phyloP scores from a whole-genome alignment of 2,113 vertebrate species.

The Microtus richardsoni region DNA sequence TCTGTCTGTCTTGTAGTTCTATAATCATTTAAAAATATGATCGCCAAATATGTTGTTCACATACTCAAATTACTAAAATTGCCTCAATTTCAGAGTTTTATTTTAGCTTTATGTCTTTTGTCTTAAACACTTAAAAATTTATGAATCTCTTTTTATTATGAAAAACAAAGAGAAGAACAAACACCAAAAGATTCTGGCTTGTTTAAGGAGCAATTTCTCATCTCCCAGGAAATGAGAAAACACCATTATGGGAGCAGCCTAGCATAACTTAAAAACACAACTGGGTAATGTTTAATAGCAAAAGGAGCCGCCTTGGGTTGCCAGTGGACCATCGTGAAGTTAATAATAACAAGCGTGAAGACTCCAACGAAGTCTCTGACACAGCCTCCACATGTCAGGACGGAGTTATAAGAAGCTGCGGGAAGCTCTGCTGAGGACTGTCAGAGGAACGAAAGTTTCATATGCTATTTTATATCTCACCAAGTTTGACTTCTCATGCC shows the following conservation, averaged over 20 bases:
- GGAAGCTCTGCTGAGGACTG: neutral
- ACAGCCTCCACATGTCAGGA: neutral
- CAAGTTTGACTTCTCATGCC: neutral
- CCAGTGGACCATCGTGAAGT: neutral
- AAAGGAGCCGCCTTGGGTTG: neutral
- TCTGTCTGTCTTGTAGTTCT: neutral
- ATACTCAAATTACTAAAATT: neutral
- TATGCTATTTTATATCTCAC: neutral
- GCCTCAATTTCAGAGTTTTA: neutral
- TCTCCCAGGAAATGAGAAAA: conserved; percentile 15
- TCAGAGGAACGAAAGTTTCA: neutral
- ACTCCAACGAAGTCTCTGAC: neutral
- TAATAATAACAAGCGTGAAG: neutral
- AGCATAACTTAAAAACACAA: conserved; percentile 15
- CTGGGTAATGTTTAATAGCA: neutral
- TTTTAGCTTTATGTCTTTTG: neutral
- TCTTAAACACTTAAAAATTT: neutral
- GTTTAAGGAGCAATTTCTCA: neutral
- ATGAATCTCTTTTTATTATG: neutral
- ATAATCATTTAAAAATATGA: neutral
- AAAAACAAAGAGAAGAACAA: conserved; percentile 23
- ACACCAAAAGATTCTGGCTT: neutral
- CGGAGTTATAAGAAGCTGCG: neutral
- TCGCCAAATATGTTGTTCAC: neutral
- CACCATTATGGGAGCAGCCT: neutral